Conservation (phyloP, 1,140 invertebrate species). For the Trachymyrmex septentrionalis region DNA sequence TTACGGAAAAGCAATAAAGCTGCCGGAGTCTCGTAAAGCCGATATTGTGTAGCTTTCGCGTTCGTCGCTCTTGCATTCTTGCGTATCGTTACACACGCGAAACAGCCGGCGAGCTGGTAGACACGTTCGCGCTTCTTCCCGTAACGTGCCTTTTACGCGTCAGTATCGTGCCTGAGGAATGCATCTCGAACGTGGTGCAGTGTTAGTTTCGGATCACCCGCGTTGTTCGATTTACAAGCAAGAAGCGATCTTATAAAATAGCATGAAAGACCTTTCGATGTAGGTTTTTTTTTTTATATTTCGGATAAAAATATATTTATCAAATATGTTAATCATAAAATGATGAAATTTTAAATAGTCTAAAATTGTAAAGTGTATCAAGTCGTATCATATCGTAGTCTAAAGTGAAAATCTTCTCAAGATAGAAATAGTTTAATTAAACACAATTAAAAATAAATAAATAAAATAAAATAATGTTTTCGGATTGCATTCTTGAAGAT, state of each 20-base stretch:
- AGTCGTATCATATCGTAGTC: too few relatives aligned
- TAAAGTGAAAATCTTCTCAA: not conserved
- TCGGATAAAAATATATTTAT: not conserved
- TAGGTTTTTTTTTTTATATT: not conserved
- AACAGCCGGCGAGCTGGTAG: constrained; percentile 7
- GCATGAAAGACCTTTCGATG: not conserved
- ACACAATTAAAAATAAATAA: too few relatives aligned
- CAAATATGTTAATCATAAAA: not conserved
- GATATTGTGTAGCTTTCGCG: constrained; percentile 59
- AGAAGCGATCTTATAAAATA: not conserved
- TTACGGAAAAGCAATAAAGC: constrained; percentile 70
- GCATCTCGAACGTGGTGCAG: not conserved
- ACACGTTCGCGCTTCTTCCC: constrained; percentile 31
- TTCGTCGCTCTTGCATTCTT: constrained; percentile 43
- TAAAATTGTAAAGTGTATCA: too few relatives aligned
- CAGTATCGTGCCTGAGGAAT: constrained; percentile 21
- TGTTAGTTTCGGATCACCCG: not conserved
- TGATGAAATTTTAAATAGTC: not conserved
- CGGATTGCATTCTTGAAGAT: not conserved
- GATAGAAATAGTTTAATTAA: not conserved
- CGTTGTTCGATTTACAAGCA: constrained; percentile 30
- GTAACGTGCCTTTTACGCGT: constrained; percentile 39
- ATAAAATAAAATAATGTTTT: too few relatives aligned
- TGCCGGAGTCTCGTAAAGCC: constrained; percentile 62
- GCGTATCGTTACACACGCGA: constrained; percentile 20